Evolutionary conservation across 2,113 vertebrate genomes (phyloP).

Genomic region (Nothocercus nigrocapillus): DNA sequence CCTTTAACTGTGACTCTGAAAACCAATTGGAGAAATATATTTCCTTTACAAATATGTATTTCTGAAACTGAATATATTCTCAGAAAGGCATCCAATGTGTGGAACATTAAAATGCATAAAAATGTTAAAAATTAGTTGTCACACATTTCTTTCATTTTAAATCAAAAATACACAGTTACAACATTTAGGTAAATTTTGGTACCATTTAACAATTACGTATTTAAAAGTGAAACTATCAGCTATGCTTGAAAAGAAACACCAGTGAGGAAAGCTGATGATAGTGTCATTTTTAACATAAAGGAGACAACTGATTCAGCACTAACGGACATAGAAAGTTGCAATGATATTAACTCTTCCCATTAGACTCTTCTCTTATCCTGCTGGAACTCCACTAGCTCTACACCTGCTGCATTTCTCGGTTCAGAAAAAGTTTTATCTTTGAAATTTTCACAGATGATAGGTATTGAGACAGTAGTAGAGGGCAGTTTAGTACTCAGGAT

Average conservation of each 20-base stretch:
- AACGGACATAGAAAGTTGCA: not conserved
- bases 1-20: conserved; percentile 1
- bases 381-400: not conserved
- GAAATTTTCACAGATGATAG: not conserved
- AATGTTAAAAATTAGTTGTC: not conserved
- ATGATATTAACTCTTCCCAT: not conserved
- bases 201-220: not conserved
- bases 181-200: not conserved
- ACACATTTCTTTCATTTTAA: not conserved
- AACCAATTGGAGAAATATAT: not conserved
- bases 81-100: not conserved
- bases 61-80: not conserved
- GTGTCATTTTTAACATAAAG: not conserved
- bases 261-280: not conserved
- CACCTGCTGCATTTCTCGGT: not conserved
- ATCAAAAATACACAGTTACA: not conserved
- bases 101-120: not conserved
- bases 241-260: not conserved
- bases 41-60: not conserved
- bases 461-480: not conserved
- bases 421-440: not conserved
- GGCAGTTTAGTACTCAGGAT: not conserved
- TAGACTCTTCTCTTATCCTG: not conserved
- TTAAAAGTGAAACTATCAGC: not conserved
- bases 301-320: not conserved